Base-by-base conservation (phyloP, 2,797 vertebrate species). In the Intellagama lesueurii region DNA sequence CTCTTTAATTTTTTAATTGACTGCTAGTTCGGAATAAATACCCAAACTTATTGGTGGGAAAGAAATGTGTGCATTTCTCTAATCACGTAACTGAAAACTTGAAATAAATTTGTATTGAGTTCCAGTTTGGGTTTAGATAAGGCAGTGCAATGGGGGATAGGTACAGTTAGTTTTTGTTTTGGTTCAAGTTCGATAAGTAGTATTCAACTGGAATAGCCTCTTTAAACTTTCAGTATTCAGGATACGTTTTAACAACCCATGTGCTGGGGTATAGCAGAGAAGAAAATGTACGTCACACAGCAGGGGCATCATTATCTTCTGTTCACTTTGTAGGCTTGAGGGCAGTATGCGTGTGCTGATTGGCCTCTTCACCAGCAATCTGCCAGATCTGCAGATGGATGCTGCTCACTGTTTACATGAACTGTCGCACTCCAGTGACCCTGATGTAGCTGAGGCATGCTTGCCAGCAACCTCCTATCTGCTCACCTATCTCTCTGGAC, bases 381-480 rank as follows among this genome's bases (percentile, higher is more conserved):
- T 97, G 89, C 97, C 98, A 2, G 96, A 97, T 30, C 93, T 98
- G 86, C 98, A 99, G 94, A 97, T 99, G 92, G 98, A 98, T 91
- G 98, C 98, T 0, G 97, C 96, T 0, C 96, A 96, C 47, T 99
- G 98, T 90, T 97, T 99, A n/a, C 98, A 99, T 0, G 97, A 98
- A 94, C 97, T 99, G 81, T 99, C 99, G 87, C 98, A 98, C 94
- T 98, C 98, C 24, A 96, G 97, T 60, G 97, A 98, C 80, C 91
- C 96, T 26, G 81, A 73, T 0, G 97, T 98, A 87, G 97, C 98
- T 0, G 96, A 97, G 84, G 98, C 98, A 0, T 99, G 98, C 91
- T 95, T 99, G 88, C 98, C 98, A 22, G 97, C 98, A 52, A 98
- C 99, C n/a, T 97, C 99, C 11, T 99, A 99, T 94, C 98, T 99